These are phyloP conservation scores for Orientallactaga bullata DNA, from an alignment of 2,113 vertebrate genomes.

Conservation along the genomic window DNA sequence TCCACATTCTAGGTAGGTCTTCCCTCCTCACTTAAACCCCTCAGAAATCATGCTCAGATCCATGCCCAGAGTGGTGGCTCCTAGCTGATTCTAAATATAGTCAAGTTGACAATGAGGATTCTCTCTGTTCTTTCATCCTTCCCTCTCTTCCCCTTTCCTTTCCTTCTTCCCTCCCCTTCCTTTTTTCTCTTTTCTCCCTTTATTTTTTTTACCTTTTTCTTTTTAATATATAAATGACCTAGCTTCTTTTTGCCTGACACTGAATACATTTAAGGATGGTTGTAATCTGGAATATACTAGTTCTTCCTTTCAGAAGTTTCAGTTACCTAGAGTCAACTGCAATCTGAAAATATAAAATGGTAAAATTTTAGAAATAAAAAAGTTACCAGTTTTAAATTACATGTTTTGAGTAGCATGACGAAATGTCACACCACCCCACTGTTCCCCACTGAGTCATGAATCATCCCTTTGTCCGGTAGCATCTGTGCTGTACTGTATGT, in stretches of 20 bases:
- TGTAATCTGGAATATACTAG: neutral
- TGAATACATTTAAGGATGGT: neutral
- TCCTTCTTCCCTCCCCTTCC: no score
- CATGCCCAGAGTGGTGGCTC: neutral
- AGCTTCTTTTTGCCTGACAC: neutral
- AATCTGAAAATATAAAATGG: neutral
- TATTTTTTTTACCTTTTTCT: accelerated
- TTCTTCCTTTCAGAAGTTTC: neutral
- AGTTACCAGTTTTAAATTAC: neutral
- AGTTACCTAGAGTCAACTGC: neutral
- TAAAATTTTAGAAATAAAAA: neutral
- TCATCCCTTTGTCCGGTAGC: neutral
- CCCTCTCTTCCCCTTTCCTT: neutral
- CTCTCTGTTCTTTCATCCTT: no score
- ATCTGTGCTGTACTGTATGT: neutral
- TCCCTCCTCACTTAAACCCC: no score
- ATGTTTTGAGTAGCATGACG: neutral
- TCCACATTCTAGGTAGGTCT: neutral
- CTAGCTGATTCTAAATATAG: neutral
- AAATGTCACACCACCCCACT: neutral
- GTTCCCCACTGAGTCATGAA: neutral
- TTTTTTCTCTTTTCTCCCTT: no score
- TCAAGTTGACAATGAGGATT: neutral
- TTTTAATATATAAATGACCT: neutral
- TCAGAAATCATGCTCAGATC: no score